Percentiles rank a stretch among this genome's conserved stretches.
phyloP scores from a whole-genome alignment of 1,140 invertebrate genomes.

The Parapsyche elsis region DNA sequence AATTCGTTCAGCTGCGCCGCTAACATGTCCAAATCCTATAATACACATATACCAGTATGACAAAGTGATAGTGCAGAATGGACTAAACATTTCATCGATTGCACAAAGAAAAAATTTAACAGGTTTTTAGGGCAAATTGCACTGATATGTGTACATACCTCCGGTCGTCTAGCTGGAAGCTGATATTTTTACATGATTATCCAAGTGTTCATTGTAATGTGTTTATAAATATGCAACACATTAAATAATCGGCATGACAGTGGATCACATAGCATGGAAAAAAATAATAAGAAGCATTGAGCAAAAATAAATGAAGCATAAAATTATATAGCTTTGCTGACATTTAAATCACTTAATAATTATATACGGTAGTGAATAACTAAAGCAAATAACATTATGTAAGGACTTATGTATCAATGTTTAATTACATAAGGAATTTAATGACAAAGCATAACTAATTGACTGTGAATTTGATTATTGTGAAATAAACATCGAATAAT shows the following conservation, averaged over 20 bases:
- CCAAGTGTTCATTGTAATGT: conserved; percentile 37
- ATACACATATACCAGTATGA: neutral
- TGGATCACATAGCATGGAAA: conserved; percentile 71
- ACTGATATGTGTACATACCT: conserved; percentile 74
- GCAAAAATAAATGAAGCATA: conserved; percentile 24
- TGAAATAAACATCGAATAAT: too few species aligned
- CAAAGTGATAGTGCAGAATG: too few species aligned
- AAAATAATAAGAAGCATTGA: conserved; percentile 63
- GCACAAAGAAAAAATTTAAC: neutral
- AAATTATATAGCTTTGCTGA: conserved; percentile 60
- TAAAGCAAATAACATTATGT: too few species aligned
- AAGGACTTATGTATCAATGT: too few species aligned
- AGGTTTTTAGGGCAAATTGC: neutral
- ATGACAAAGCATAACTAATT: too few species aligned
- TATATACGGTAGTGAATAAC: too few species aligned
- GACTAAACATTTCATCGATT: too few species aligned
- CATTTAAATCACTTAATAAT: neutral
- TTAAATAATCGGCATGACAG: conserved; percentile 45
- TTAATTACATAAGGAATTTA: too few species aligned
- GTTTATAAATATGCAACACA: conserved; percentile 34
- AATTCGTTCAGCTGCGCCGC: conserved; percentile 94
- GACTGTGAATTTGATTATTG: too few species aligned
- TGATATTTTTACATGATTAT: conserved; percentile 60
- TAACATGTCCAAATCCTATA: conserved; percentile 90
- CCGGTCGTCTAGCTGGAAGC: conserved; percentile 84